Evolutionary conservation across 2,888 invertebrate species (phyloP).

Genomic region (Pachycephus smyrnensis): DNA sequence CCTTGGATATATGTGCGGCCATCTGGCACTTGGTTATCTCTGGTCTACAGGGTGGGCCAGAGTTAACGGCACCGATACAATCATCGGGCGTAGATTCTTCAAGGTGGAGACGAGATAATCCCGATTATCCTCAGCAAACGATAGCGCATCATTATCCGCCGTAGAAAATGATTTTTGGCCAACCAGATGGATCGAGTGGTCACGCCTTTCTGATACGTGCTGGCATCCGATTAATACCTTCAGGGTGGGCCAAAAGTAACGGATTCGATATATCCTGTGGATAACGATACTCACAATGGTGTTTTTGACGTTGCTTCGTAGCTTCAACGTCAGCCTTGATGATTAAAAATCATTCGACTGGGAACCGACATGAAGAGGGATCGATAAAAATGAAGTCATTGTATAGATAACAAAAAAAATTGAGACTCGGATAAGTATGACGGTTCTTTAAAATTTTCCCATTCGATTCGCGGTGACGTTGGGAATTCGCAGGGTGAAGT

Average conservation of each 20-base stretch:
- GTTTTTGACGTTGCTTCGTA: background rate
- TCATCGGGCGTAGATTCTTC: constrained; percentile 22
- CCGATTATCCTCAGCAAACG: constrained; percentile 1
- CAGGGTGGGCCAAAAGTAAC: background rate
- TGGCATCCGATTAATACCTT: constrained; percentile 24
- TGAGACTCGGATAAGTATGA: too few relatives aligned
- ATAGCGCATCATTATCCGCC: constrained; percentile 14
- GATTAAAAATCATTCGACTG: background rate
- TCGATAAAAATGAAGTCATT: too few relatives aligned
- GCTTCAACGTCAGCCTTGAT: background rate
- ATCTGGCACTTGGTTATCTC: constrained; percentile 42
- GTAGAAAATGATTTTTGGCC: constrained; percentile 40
- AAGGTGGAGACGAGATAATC: background rate
- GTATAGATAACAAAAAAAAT: too few relatives aligned
- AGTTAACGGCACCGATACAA: constrained; percentile 42
- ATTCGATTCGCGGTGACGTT: background rate
- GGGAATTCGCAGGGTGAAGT: background rate
- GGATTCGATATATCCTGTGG: background rate
- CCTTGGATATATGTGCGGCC: constrained; percentile 40
- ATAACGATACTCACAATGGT: background rate
- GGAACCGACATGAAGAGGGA: too few relatives aligned
- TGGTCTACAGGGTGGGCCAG: constrained; percentile 16
- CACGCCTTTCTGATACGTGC: constrained; percentile 41
- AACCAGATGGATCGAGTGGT: constrained; percentile 23
- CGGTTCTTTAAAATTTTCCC: too few relatives aligned